phyloP scores from a whole-genome alignment of 2,113 vertebrate species.

The Grammomys surdaster region DNA sequence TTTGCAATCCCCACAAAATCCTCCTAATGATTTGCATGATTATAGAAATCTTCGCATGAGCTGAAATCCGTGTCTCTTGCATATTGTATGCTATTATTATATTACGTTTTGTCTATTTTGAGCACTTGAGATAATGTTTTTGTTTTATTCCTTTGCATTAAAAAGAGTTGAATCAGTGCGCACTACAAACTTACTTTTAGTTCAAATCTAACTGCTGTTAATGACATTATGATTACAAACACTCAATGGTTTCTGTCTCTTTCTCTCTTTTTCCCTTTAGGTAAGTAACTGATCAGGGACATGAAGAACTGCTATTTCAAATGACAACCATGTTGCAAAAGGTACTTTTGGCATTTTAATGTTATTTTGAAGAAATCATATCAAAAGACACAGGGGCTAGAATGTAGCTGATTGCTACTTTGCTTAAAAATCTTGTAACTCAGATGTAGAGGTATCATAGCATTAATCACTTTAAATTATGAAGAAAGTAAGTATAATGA shows the following conservation, averaged over 20 bases:
- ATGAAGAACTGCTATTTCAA: slow-evolving; percentile 87
- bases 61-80: not conserved
- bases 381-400: not conserved
- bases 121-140: slow-evolving; percentile 28
- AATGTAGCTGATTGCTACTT: slow-evolving; percentile 2
- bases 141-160: slow-evolving; percentile 16
- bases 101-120: slow-evolving; percentile 37
- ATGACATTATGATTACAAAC: slow-evolving; percentile 18
- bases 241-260: slow-evolving; percentile 57
- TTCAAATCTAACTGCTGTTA: not conserved
- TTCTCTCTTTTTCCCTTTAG: slow-evolving; percentile 80
- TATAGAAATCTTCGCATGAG: not conserved
- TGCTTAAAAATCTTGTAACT: not conserved
- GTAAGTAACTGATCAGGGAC: slow-evolving; percentile 88
- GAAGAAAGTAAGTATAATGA: not conserved
- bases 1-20: not conserved
- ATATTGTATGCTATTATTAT: not conserved
- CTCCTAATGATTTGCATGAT: not conserved
- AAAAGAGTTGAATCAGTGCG: not conserved
- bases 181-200: not conserved
- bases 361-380: slow-evolving; percentile 14
- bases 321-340: slow-evolving; percentile 92
- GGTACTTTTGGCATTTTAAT: slow-evolving; percentile 84
- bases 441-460: not conserved
- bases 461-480: slow-evolving; percentile 34